Evolutionary conservation across 23 tunicate species (phyloP), one percentile per base, ranked within the genome.

Genomic region (Styela clava): DNA sequence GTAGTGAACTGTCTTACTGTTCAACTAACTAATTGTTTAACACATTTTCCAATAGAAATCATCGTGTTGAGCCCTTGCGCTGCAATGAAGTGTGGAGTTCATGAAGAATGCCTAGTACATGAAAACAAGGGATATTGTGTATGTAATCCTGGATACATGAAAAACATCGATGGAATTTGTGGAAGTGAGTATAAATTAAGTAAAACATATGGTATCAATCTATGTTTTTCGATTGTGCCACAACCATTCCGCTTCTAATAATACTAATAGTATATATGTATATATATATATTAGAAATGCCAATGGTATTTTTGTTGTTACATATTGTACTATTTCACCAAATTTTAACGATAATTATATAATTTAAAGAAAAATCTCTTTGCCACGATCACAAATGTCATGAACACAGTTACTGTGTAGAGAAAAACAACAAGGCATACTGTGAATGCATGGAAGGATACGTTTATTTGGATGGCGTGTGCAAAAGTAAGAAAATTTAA

Each of bases 111-210:
- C 77, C 27, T 28, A 18, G 77, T 18, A 28, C 35, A 34, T 7
- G 77, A 30, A 5, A 22, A 71, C 37, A 27, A 30, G 5, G 37
- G 35, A 22, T 21, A 33, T 71, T 71, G 77, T 71, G 5, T 71
- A 3, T 71, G 77, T 71, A 7, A 71, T 18, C 24, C 34, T 71
- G 77, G 77, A 26, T 71, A 71, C 16, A 3, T 21, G 35, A 26
- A 28, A 32, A 71, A 33, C 24, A 33, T 2, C 5, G 35, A 71
- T 22, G 77, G 77, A 71, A 21, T 71, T 30, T 71, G 77, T 34
- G 35, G 29, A 3, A 30, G 77, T 71, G 29, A 71, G 31, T 65
- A 5, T 12, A 44, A n/a, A n/a, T n/a, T n/a, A n/a, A n/a, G n/a
- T n/a, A n/a, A n/a, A n/a, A n/a, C n/a, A n/a, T n/a, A n/a, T n/a